Evolutionary conservation across 2,797 vertebrate species (phyloP), one percentile per base, ranked within the genome.

Genomic region (Alosa sapidissima): DNA sequence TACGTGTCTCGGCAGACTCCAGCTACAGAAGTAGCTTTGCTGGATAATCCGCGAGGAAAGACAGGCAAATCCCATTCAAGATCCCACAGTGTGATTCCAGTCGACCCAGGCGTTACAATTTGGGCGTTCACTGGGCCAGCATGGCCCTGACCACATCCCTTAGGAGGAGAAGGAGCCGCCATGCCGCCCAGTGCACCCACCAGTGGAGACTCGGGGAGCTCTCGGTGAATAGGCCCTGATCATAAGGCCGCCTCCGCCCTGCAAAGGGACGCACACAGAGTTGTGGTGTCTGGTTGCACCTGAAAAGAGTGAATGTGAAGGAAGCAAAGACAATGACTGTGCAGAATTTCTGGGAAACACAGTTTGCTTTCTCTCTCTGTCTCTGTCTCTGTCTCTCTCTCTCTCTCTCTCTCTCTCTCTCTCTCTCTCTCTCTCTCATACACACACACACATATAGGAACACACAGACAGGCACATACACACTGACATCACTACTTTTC

Each of bases 271-370:
- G 65, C 33, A 81, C 47, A 75, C 28, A 86, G 83, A 60, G 45
- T 28, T 45, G 72, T 65, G 87, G 87, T 86, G 85, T 88, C 89
- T 89, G 86, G 87, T 86, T 85, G 60, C 85, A 28, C 36, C 88
- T 87, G 78, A 72, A 78, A 85, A 82, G 82, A 52, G 81, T 51
- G 60, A 87, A 84, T 85, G 82, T 51, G 78, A 86, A 87, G 83
- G 82, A 24, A 84, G 49, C 48, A 81, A 86, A 85, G 52, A 83
- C 49, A 84, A 75, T 75, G 68, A 72, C 65, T 72, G 65, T 36
- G 28, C 28, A 72, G 9, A 28, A 41, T 36, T 21, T 5, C 16
- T 19, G 16, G 2, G 16, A 58, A 58, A 58, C 55, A 52, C 51
- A 52, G 51, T 13, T 14, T 28, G 28, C 51, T 52, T 14, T 52